Conservation (phyloP, 2,113 vertebrate species). For the Gobio gobio region DNA sequence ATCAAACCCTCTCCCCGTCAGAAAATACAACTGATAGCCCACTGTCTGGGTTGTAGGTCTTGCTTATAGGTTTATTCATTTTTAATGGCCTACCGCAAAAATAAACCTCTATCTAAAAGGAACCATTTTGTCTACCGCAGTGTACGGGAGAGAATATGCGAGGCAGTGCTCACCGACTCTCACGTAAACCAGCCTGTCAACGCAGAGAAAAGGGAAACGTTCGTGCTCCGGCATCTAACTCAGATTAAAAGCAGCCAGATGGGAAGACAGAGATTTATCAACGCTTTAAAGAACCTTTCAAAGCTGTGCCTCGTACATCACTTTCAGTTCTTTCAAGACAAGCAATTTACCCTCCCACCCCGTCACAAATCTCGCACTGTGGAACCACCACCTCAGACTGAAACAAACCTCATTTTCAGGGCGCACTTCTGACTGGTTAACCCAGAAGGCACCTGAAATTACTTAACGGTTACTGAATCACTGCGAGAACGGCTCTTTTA, state of each 20-base stretch:
- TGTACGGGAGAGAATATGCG: neutral
- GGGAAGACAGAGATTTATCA: constrained; percentile 53
- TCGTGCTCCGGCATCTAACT: constrained; percentile 41
- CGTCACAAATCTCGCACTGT: constrained; percentile 46
- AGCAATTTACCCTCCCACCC: constrained; percentile 54
- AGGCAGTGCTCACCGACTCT: neutral
- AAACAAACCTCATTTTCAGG: constrained; percentile 41
- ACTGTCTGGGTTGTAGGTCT: neutral
- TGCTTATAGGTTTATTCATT: constrained; percentile 24
- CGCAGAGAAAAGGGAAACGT: constrained; percentile 6
- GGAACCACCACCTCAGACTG: constrained; percentile 18
- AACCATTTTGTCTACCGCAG: constrained; percentile 26
- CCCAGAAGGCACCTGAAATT: constrained; percentile 22
- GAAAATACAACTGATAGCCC: constrained; percentile 7
- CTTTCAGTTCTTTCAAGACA: constrained; percentile 39
- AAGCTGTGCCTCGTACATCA: constrained; percentile 49
- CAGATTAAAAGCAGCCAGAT: constrained; percentile 45
- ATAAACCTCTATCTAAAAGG: constrained; percentile 20
- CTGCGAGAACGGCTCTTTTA: neutral
- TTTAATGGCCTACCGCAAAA: constrained; percentile 25
- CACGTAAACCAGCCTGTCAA: constrained; percentile 26
- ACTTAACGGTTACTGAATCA: constrained; percentile 39
- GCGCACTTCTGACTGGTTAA: constrained; percentile 38
- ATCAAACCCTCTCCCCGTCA: neutral
- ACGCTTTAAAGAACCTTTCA: constrained; percentile 52